Base-by-base conservation (phyloP, 2,113 vertebrate genomes). In the Upupa epops region DNA sequence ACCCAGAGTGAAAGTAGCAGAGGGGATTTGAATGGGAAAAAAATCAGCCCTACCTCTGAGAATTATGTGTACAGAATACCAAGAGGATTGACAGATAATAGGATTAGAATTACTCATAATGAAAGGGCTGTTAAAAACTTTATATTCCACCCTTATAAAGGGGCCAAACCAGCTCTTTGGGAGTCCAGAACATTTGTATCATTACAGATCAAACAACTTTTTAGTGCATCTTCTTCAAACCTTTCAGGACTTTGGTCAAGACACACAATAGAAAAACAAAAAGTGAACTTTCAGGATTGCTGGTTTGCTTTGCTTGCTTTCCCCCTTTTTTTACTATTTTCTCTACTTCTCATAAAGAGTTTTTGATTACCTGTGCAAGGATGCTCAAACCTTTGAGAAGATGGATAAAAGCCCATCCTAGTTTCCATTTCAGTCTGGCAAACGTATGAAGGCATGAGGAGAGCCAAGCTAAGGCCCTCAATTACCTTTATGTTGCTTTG, bases 51-150 rank as follows among this genome's bases (percentile, higher is more conserved):
- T 32, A 2, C 11, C 25, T 66, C 51, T 69, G 66, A 45, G 32
- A 65, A 29, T 40, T 72, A 66, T n/a, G 5, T 24, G 28, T 2
- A 49, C 13, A 71, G 80, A 81, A 64, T 9, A 71, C 37, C 1
- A 6, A 85, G 55, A 55, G 32, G 71, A 85, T 17, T 84, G 66
- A n/a, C n/a, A 45, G 37, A 31, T 85, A 94, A 94, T 83, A 76
- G 71, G 78, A 95, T 93, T 92, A 95, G 75, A 73, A 40, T 93
- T 84, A 93, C 63, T 95, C 87, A 92, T 55, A 76, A 54, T 54
- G 17, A 73, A 13, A 29, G 25, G 78, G 49, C 22, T 89, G 78
- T 82, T 87, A 82, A 90, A 88, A 91, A 54, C 31, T 84, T 82
- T 72, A 29, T 48, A 75, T 91, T 86, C 86, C 49, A 66, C 77